Percentiles rank a stretch among this genome's conserved stretches.
Evolutionary conservation across 2,797 vertebrate species (phyloP).

Genomic region (Enteromius unitaeniatus): DNA sequence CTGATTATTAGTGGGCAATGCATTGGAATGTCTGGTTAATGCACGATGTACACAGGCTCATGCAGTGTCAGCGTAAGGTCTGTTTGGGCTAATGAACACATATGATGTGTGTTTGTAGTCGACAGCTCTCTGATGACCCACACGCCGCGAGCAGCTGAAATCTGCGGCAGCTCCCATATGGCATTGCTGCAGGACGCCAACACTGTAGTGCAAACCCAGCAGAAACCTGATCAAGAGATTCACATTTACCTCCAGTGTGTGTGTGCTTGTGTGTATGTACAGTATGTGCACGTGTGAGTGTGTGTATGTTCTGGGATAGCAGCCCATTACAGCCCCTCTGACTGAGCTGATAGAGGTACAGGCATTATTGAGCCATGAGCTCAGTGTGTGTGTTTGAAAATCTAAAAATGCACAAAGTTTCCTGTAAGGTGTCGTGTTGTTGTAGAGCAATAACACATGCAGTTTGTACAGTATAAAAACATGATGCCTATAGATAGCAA

Average conservation of each 20-base stretch:
- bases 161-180: constrained; percentile 41
- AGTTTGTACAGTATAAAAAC: too few species aligned
- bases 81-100: constrained; percentile 25
- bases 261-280: not conserved
- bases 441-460: too few species aligned
- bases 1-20: not conserved
- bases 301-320: not conserved
- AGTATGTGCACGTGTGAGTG: too few species aligned
- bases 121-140: constrained; percentile 7
- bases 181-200: constrained; percentile 27
- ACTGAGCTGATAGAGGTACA: not conserved
- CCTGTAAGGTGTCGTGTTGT: too few species aligned
- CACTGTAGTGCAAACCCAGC: not conserved
- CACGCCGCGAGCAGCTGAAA: constrained; percentile 6
- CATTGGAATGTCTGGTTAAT: not conserved
- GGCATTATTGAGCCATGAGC: not conserved
- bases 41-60: not conserved
- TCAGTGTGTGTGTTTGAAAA: too few species aligned
- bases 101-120: constrained; percentile 33
- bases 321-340: not conserved
- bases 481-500: too few species aligned
- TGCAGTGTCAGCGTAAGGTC: not conserved
- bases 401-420: too few species aligned
- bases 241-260: constrained; percentile 16
- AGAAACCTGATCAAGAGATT: constrained; percentile 10